Percentiles rank a stretch among this genome's conserved stretches.
Evolutionary conservation across 2,113 vertebrate species (phyloP).

Genomic region (Ifrita kowaldi): DNA sequence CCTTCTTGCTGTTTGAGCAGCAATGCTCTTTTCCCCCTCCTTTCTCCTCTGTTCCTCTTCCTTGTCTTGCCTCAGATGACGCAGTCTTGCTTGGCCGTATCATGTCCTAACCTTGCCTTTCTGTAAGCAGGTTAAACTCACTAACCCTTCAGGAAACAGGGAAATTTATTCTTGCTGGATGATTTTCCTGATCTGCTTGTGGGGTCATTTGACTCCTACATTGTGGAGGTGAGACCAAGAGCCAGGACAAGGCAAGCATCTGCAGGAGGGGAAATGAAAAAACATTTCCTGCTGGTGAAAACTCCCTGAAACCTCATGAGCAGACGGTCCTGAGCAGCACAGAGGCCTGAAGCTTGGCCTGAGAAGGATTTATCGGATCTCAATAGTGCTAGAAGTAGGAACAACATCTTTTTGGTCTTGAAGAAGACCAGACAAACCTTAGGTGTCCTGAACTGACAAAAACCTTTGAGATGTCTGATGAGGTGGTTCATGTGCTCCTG

Average conservation of each 20-base stretch:
- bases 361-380: background rate
- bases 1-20: background rate
- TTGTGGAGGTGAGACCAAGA: background rate
- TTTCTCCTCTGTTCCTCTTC: background rate
- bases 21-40: background rate
- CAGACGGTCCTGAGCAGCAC: background rate
- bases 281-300: background rate
- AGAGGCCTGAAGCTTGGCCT: background rate
- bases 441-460: background rate
- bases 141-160: background rate
- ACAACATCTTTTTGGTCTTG: background rate
- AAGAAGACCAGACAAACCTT: background rate
- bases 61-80: background rate
- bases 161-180: background rate
- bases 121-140: background rate
- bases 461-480: background rate
- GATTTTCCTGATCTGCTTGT: background rate
- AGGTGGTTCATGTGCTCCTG: background rate
- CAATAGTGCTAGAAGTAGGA: background rate
- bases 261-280: background rate
- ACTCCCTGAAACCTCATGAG: background rate
- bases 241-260: background rate
- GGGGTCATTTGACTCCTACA: background rate
- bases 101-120: background rate
- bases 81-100: rapidly evolving